These are phyloP conservation scores for Tapirus indicus DNA, from an alignment of 2,797 vertebrate species.

Conservation along the genomic window DNA sequence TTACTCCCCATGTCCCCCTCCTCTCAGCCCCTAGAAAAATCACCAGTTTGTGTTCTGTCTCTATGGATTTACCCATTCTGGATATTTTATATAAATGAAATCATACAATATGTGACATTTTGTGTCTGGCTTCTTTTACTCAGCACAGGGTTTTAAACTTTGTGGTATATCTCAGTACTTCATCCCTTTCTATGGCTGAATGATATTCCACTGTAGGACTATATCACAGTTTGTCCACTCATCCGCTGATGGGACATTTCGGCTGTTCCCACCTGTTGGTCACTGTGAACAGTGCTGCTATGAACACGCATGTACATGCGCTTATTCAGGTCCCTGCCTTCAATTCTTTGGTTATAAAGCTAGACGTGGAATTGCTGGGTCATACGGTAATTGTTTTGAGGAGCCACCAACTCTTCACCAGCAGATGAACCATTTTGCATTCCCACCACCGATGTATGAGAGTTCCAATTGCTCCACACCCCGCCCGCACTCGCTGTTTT, in stretches of 20 bases:
- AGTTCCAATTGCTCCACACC: not conserved
- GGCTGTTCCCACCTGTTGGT: not conserved
- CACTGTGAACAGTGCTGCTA: not conserved
- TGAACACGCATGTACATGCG: rapidly evolving
- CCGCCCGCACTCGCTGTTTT: not conserved
- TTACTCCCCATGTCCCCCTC: not conserved
- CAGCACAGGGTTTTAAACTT: not conserved
- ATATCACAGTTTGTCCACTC: not conserved
- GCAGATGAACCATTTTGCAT: not conserved
- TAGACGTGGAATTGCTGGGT: not conserved
- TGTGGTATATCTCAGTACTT: not conserved
- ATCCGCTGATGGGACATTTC: not conserved
- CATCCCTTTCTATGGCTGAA: not conserved
- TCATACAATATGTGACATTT: not conserved
- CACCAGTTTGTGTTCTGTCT: not conserved
- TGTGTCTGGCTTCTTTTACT: not conserved
- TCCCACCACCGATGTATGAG: not conserved
- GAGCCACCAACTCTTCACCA: not conserved
- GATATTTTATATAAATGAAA: not conserved
- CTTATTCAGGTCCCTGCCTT: not conserved
- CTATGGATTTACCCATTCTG: not conserved
- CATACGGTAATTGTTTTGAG: not conserved
- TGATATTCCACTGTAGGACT: not conserved
- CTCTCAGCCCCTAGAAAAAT: not conserved
- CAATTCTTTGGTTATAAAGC: not conserved